Evolutionary conservation across 2,797 vertebrate genomes (phyloP).

Genomic region (Petrocephalus schoutedeni): DNA sequence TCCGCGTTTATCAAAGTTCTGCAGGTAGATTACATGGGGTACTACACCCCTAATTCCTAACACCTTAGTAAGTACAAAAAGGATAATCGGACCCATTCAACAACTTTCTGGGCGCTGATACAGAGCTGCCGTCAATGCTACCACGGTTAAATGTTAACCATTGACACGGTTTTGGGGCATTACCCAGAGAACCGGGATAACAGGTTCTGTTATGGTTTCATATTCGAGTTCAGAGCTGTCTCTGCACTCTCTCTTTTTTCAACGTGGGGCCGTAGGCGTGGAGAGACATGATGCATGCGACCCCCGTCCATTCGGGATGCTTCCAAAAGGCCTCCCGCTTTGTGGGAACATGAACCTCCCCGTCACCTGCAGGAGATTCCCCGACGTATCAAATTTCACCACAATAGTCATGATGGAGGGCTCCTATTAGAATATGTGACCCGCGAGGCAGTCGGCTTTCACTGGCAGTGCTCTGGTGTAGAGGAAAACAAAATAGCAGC

Average conservation of each 20-base stretch:
- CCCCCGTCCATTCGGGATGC: neutral
- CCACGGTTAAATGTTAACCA: neutral
- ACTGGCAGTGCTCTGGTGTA: neutral
- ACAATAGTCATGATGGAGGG: neutral
- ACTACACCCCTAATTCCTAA: neutral
- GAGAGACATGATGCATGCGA: neutral
- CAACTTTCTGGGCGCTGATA: neutral
- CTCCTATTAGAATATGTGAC: neutral
- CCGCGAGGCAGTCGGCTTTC: neutral
- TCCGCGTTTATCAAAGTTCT: neutral
- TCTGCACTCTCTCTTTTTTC: neutral
- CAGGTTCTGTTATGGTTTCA: neutral
- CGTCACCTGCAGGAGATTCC: neutral
- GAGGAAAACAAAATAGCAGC: neutral
- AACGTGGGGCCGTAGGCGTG: neutral
- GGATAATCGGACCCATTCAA: neutral
- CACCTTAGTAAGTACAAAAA: neutral
- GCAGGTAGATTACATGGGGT: neutral
- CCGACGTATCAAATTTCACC: neutral
- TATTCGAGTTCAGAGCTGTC: neutral
- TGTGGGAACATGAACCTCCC: neutral
- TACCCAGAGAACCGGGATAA: neutral
- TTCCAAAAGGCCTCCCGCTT: neutral
- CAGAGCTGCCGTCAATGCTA: neutral
- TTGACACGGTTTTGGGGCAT: neutral